Conservation (phyloP, 1,140 invertebrate species). For the Zophobas morio region DNA sequence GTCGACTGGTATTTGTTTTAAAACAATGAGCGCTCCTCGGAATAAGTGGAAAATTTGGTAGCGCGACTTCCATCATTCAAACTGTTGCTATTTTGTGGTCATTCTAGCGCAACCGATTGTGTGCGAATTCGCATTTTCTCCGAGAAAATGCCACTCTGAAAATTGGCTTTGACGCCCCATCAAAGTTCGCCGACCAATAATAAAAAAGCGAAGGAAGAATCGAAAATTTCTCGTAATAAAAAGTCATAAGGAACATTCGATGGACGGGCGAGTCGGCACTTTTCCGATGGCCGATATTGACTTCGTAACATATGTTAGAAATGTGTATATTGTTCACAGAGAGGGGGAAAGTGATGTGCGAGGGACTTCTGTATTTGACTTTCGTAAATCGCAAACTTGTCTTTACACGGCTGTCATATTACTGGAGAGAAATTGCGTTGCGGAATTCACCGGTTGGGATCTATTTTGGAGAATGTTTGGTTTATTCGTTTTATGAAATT, state of each 20-base stretch:
- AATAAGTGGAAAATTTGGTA: slow-evolving; percentile 23
- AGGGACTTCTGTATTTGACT: slow-evolving; percentile 15
- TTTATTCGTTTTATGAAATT: slow-evolving; percentile 17
- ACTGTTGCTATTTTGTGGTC: slow-evolving; percentile 6
- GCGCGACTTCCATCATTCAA: slow-evolving; percentile 14
- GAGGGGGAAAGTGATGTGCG: slow-evolving; percentile 25
- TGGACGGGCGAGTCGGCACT: slow-evolving; percentile 9
- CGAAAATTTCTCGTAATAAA: slow-evolving; percentile 31
- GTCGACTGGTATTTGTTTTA: no score
- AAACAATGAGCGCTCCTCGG: not conserved
- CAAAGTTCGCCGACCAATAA: slow-evolving; percentile 30
- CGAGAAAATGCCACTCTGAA: slow-evolving; percentile 20
- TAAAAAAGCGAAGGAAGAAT: slow-evolving; percentile 21
- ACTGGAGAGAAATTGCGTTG: not conserved
- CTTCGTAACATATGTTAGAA: slow-evolving; percentile 32
- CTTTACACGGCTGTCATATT: slow-evolving; percentile 5
- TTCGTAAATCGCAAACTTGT: slow-evolving; percentile 13
- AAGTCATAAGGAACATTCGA: slow-evolving; percentile 18
- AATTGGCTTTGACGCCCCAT: slow-evolving; percentile 31
- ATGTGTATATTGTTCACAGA: slow-evolving; percentile 35
- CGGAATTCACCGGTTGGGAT: not conserved
- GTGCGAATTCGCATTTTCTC: slow-evolving; percentile 16
- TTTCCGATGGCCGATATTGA: slow-evolving; percentile 26
- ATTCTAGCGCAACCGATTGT: slow-evolving; percentile 5
- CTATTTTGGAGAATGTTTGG: not conserved